Evolutionary conservation across 2,888 invertebrate species (phyloP), one percentile per base, ranked within the genome.

Genomic region (Ochropleura plecta): DNA sequence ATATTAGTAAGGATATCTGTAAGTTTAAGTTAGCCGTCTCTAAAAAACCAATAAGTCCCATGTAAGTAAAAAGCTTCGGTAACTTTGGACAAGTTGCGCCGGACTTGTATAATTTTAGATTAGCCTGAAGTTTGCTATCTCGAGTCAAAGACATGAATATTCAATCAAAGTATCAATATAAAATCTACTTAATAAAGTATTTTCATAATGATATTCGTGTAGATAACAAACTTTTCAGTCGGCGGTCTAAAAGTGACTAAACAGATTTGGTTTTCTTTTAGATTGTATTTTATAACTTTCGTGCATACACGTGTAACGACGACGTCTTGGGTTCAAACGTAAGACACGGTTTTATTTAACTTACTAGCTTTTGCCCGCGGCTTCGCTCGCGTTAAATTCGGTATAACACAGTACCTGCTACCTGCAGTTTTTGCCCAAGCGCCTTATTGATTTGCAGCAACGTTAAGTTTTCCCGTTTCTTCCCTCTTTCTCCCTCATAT

Each of bases 141-240:
- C 16, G 63, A 73, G 59, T 76, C 66, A 68, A 73, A 71, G 68
- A 85, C 85, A 85, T 73, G 75, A 79, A 79, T 68, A 83, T 73
- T 79, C 85, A 83, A 83, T 83, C 77, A 73, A 76, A 81, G 73
- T 70, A 80, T 70, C 68, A 70, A 66, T 71, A 65, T 62, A n/a
- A 72, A 55, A 67, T 70, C 55, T 68, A 49, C 73, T 80, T 79
- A 57, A 40, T 16, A 68, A 76, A 70, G 55, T 70, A 60, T 78
- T 69, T 78, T 65, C 55, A 67, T 78, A 78, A 82, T 68, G 48
- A 68, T 49, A 68, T 82, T 79, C 57, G n/a, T 55, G 44, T 59
- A 76, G n/a, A 53, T 14, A n/a, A 30, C 20, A 53, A 79, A 53
- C 44, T 82, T 68, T 81, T 44, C 3, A 53, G 77, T 76, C 18